Conservation (phyloP, 1,140 invertebrate genomes). For the Drosophila pseudoobscura region DNA sequence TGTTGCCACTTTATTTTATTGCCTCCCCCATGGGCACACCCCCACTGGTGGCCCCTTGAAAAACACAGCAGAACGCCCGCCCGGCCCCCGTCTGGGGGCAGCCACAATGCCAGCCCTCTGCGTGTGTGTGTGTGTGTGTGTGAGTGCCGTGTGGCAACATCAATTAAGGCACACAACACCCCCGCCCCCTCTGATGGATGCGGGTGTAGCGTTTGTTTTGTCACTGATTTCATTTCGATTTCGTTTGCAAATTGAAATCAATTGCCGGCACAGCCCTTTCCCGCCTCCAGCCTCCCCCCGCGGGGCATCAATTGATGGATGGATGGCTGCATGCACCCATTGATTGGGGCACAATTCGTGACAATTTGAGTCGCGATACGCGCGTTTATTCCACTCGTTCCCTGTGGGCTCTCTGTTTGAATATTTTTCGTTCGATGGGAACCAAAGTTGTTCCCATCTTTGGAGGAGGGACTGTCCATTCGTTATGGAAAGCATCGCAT, state of each 20-base stretch:
- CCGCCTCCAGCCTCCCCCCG: no score
- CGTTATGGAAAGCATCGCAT: constrained; percentile 30
- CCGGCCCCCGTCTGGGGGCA: constrained; percentile 4
- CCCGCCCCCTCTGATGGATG: constrained; percentile 43
- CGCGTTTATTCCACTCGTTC: constrained; percentile 1
- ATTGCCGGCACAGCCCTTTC: constrained; percentile 64
- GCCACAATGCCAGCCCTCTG: constrained; percentile 55
- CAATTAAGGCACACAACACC: constrained; percentile 54
- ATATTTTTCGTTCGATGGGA: constrained; percentile 13
- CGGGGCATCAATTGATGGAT: constrained; percentile 42
- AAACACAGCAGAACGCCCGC: background rate
- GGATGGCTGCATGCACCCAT: constrained; percentile 27
- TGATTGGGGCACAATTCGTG: constrained; percentile 78
- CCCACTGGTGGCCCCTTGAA: background rate
- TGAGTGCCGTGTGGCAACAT: constrained; percentile 40
- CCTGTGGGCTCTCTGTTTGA: no score
- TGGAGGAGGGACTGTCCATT: constrained; percentile 3
- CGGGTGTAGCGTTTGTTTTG: constrained; percentile 79
- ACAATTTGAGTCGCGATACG: constrained; percentile 49
- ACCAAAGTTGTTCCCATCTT: constrained; percentile 11
- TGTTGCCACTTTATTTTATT: constrained; percentile 79
- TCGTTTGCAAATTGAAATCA: constrained; percentile 81
- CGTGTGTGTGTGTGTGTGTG: no score
- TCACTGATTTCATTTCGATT: constrained; percentile 80
- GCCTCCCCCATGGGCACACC: constrained; percentile 47